Base-by-base conservation (phyloP, 2,888 invertebrate species). In the Drosophila meridionalis region DNA sequence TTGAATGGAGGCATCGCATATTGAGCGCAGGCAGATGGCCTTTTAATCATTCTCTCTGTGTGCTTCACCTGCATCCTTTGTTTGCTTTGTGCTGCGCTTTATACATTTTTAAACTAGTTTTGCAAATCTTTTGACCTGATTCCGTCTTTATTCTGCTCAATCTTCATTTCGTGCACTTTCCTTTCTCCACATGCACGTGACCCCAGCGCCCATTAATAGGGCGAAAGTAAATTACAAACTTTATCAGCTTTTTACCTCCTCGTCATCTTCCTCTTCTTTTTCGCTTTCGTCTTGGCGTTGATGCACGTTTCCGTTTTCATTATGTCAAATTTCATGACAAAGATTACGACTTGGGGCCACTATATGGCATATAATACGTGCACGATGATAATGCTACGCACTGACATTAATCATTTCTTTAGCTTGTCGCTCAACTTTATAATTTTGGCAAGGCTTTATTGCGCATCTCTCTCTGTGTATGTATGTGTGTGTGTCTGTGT, bases 341-440 rank as follows among this genome's bases (percentile, higher is more conserved):
- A 67, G 76, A 70, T 80, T 70, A 68, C 50, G 66, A 67, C 53
- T 34, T 55, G 48, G 47, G 63, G 57, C 14, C 67, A 68, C 71
- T 66, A 74, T 84, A 70, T 76, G 12, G 60, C 47, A 32, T 63
- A 61, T 64, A 72, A 66, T 66, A 69, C 77, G 77, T 72, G 66
- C 63, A 65, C 38, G 64, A 71, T 78, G 63, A 78, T 78, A 80
- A 58, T 67, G 60, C 63, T 65, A 65, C 67, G 82, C 61, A 69
- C 76, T 55, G 79, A 76, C 89, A 89, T 84, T 85, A 89, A 89
- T 89, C 84, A 85, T 85, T 78, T 76, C 73, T 68, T 78, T 73
- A 60, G 61, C 81, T 72, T 63, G 60, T 55, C 64, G 73, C 73
- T 78, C 73, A 87, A 76, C 78, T 84, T 89, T 85, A 87, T 85